These are phyloP conservation scores for Panulirus ornatus DNA, from an alignment of 1,140 invertebrate genomes.

Conservation along the genomic window DNA sequence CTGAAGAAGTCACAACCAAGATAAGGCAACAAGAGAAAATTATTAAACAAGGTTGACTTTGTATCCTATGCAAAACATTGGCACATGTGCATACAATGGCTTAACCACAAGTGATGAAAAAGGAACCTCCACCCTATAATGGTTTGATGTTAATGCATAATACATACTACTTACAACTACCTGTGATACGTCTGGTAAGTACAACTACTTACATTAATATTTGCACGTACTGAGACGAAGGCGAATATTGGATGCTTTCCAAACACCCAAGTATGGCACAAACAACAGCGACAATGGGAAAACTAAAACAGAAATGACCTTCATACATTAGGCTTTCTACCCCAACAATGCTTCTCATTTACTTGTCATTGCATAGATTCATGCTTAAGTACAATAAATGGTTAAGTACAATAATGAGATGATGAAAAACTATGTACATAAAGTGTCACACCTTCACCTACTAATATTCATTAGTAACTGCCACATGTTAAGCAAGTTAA, in stretches of 20 bases:
- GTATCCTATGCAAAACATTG: slow-evolving; percentile 64
- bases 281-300: slow-evolving; percentile 57
- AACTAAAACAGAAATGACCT: slow-evolving; percentile 52
- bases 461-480: slow-evolving; percentile 30
- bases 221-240: slow-evolving; percentile 72
- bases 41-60: slow-evolving; percentile 62
- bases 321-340: slow-evolving; percentile 54
- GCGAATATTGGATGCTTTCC: slow-evolving; percentile 59
- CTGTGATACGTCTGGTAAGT: slow-evolving; percentile 71
- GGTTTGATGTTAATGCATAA: slow-evolving; percentile 66
- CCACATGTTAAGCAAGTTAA: slow-evolving; percentile 35
- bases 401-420: slow-evolving; percentile 70
- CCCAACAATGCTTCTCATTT: slow-evolving; percentile 54
- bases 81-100: slow-evolving; percentile 65
- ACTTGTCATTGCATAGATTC: slow-evolving; percentile 56
- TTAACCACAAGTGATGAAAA: slow-evolving; percentile 60
- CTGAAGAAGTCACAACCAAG: slow-evolving; percentile 70
- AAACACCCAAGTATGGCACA: slow-evolving; percentile 69
- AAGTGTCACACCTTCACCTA: slow-evolving; percentile 54
- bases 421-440: slow-evolving; percentile 72
- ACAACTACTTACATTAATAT: slow-evolving; percentile 73
- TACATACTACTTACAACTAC: slow-evolving; percentile 69
- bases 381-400: slow-evolving; percentile 73
- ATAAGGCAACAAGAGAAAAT: slow-evolving; percentile 60
- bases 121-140: slow-evolving; percentile 65